phyloP scores from a whole-genome alignment of 2,113 vertebrate species.

The Micronisus gabar region DNA sequence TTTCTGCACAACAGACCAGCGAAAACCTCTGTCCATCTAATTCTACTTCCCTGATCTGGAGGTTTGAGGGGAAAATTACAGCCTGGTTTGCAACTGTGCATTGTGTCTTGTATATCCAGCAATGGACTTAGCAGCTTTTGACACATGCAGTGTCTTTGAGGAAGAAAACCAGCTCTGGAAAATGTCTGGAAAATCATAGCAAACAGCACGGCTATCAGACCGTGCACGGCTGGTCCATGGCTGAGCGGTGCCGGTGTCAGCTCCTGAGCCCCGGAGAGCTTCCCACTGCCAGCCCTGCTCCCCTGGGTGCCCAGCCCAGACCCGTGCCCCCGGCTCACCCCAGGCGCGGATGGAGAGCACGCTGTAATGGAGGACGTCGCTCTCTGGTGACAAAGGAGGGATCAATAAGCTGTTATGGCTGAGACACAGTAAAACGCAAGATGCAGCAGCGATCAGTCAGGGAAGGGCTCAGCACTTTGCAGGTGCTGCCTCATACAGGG shows the following conservation, averaged over 20 bases:
- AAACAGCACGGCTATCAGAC: fast-evolving
- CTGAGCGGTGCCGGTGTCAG: background rate
- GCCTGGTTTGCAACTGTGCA: background rate
- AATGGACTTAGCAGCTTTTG: background rate
- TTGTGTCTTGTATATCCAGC: background rate
- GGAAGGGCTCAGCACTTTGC: background rate
- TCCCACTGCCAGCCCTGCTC: background rate
- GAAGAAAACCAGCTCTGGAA: background rate
- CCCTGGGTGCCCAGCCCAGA: background rate
- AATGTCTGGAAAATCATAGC: background rate
- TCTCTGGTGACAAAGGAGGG: background rate
- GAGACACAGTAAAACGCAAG: background rate
- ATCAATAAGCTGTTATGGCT: background rate
- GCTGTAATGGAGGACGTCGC: fast-evolving
- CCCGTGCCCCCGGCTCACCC: background rate
- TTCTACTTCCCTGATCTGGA: background rate
- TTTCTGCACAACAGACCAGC: background rate
- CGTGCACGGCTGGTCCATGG: fast-evolving
- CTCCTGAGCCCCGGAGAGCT: fast-evolving
- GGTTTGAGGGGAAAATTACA: background rate
- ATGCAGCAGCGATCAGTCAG: background rate
- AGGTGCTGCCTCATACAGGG: background rate
- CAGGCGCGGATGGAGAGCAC: fast-evolving
- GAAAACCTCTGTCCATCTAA: background rate
- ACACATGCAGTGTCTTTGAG: background rate